Percentiles rank a stretch among this genome's conserved stretches.
These are phyloP conservation scores for Apostichopus japonicus DNA, from an alignment of 35 echinoderm and acorn worm genomes.

Conservation along the genomic window DNA sequence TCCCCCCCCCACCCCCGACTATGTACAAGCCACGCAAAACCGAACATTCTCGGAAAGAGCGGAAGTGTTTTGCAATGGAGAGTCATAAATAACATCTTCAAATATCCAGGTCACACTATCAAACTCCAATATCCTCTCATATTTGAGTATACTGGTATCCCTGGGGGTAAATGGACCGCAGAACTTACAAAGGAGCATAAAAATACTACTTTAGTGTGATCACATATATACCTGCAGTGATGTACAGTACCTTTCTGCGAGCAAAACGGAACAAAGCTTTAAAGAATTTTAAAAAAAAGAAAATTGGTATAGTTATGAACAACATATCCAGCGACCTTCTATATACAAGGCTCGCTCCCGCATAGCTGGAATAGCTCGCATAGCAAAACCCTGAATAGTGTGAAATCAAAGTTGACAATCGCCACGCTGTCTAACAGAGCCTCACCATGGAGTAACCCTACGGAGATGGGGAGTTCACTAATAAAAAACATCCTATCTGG, in stretches of 20 bases:
- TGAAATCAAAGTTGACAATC: neutral
- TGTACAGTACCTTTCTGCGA: too few relatives aligned
- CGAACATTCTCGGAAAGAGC: too few relatives aligned
- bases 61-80: too few relatives aligned
- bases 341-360: neutral
- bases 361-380: constrained; percentile 22
- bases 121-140: neutral
- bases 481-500: constrained; percentile 47
- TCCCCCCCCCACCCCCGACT: too few relatives aligned
- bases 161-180: neutral
- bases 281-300: too few relatives aligned
- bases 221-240: neutral
- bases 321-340: neutral
- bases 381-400: constrained; percentile 36
- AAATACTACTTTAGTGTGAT: neutral
- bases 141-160: neutral
- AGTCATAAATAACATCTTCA: too few relatives aligned
- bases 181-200: neutral
- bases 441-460: neutral
- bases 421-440: constrained; percentile 14
- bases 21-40: too few relatives aligned
- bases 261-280: too few relatives aligned
- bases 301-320: too few relatives aligned
- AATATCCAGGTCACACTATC: too few relatives aligned
- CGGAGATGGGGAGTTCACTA: neutral